Base-by-base conservation (phyloP, 1,140 invertebrate genomes). In the Choristoneura fumiferana region DNA sequence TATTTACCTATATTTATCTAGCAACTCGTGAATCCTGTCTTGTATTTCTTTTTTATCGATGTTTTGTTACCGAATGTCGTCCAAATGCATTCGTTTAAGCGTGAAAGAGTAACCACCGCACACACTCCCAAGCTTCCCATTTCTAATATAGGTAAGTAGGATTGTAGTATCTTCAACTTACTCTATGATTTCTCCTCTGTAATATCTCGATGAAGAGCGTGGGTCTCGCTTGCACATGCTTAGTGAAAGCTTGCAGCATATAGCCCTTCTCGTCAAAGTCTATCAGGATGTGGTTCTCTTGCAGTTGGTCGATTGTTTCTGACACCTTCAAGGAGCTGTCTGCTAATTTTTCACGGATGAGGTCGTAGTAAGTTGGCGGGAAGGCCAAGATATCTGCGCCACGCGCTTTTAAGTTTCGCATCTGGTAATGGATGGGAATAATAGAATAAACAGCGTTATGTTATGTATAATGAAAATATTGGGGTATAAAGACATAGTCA, bases 231-330 rank as follows among this genome's bases (percentile, higher is more conserved):
- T 99, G 98, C 90, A 99, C 94, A 70, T 98, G 98, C 88, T 98
- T 99, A 0, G 98, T 98, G 86, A 99, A 99, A 45, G 99, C 98
- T 90, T 99, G 98, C 57, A 99, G 91, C 67, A 99, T 92, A 87
- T 99, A 99, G 0, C 98, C 98, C 80, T 98, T 92, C 70, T 99
- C 98, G 88, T 99, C 98, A 81, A 96, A 99, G 84, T 99, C 98
- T 57, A 99, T 95, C 39, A 99, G 89, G 71, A 99, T 99, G 66
- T 96, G 95, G 40, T 99, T 88, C 86, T 97, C 93, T 90, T 98
- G 90, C 63, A 98, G 87, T 9, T 92, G 90, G 63, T 95, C 92
- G 63, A 99, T 88, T 71, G 97, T 95, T 91, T 99, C 98, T 12
- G 89, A 84, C 45, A 99, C 93, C 71, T 94, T 94, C 0, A 98